Base-by-base conservation (phyloP, 2,797 vertebrate species). In the Glyptemys insculpta region DNA sequence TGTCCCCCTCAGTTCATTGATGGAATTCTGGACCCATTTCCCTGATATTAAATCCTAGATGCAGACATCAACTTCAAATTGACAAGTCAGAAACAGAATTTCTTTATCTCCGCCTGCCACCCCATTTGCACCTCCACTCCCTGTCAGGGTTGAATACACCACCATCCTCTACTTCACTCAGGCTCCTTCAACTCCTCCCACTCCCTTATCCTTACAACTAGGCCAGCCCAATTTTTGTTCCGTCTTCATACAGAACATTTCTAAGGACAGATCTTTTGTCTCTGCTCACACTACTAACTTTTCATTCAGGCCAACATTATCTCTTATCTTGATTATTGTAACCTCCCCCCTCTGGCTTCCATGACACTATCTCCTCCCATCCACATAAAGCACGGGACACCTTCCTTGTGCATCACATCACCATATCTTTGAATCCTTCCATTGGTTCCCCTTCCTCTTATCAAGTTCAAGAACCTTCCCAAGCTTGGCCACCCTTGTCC, bases 171-270 rank as follows among this genome's bases (percentile, higher is more conserved):
- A 37, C 15, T n/a, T 1, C 12, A 41, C 76, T 81, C 53, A 47
- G 72, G 44, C 2, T 21, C 0, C 0, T 31, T 72, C 81, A 56
- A 83, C 4, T 56, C 29, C 57, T 72, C 53, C 9, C 44, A 86
- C 11, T 10, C 23, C 34, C 29, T 74, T 1, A 29, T 4, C 12
- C 31, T 85, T 23, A 29, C 5, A 31, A n/a, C 8, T 14, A 8
- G 23, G 11, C 72, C 12, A 6, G 25, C 23, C 21, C 41, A 12
- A 47, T 27, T 47, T 76, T 44, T 44, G 23, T 14, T 47, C 41
- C 11, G 1, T 76, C 72, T 76, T 27, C 72, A 25, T 76, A 21
- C n/a, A 68, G n/a, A 47, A 27, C 2, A 8, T 44, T 29, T 47
- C 5, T 76, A 47, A 47, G 25, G 72, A 76, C 23, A 27, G 6